Evolutionary conservation across 1,140 invertebrate genomes (phyloP).

Genomic region (Thaumetopoea pityocampa): DNA sequence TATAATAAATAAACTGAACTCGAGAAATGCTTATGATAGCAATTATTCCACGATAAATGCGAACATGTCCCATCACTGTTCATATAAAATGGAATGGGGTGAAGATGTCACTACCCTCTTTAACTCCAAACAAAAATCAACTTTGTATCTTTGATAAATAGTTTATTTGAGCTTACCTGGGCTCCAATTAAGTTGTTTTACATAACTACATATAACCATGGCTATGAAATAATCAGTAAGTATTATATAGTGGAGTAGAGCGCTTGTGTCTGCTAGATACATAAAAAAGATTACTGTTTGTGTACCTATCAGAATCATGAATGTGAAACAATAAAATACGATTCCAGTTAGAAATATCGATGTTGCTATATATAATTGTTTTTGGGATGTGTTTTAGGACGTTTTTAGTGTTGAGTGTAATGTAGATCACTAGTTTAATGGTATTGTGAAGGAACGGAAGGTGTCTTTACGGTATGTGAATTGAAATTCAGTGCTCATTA

Average conservation of each 20-base stretch:
- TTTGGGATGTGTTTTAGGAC: no score
- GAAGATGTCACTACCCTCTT: slow-evolving; percentile 20
- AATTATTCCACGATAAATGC: slow-evolving; percentile 1
- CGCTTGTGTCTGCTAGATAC: no score
- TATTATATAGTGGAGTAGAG: slow-evolving; percentile 6
- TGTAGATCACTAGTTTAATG: no score
- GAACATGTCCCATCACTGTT: slow-evolving; percentile 19
- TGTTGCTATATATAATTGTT: no score
- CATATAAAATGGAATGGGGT: slow-evolving; percentile 21
- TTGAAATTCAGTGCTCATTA: no score
- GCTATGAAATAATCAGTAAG: slow-evolving; percentile 67
- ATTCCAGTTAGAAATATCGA: no score
- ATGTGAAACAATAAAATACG: no score
- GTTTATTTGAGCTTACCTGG: slow-evolving; percentile 21
- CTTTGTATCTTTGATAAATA: slow-evolving; percentile 17
- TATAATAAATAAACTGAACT: not conserved
- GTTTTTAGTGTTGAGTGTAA: no score
- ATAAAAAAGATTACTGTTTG: no score
- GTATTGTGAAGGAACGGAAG: no score
- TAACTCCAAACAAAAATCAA: slow-evolving; percentile 27
- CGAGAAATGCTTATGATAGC: not conserved
- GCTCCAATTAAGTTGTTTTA: slow-evolving; percentile 48
- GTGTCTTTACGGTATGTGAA: no score
- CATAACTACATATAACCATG: slow-evolving; percentile 44
- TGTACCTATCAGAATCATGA: no score